These are phyloP conservation scores for Lithobates sylvaticus DNA, from an alignment of 2,797 vertebrate genomes.

Conservation along the genomic window DNA sequence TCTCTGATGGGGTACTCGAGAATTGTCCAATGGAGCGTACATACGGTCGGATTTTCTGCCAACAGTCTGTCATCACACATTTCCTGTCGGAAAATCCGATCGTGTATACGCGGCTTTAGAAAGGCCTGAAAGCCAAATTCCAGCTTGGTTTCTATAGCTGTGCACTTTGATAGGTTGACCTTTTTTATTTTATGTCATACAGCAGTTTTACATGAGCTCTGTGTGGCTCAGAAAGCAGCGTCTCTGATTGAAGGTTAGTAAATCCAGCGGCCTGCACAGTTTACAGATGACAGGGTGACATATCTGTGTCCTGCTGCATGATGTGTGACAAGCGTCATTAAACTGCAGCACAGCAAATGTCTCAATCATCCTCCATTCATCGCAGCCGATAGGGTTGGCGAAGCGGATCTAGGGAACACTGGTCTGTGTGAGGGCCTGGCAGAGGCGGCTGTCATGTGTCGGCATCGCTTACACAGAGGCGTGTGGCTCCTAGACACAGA, in stretches of 20 bases:
- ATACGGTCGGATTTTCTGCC: too few species aligned
- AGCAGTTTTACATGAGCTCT: not conserved
- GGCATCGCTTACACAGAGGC: not conserved
- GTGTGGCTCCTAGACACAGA: fast-evolving
- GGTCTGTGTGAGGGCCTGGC: not conserved
- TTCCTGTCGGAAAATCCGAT: too few species aligned
- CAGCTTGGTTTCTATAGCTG: not conserved
- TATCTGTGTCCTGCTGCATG: slow-evolving; percentile 39
- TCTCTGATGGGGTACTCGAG: too few species aligned
- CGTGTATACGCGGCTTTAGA: too few species aligned
- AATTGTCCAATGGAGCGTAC: too few species aligned
- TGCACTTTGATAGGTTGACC: too few species aligned
- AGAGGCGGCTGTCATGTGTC: not conserved
- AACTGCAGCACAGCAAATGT: slow-evolving; percentile 23
- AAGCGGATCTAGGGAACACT: slow-evolving; percentile 24
- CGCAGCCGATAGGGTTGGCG: not conserved
- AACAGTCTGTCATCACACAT: too few species aligned
- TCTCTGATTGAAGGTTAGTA: not conserved
- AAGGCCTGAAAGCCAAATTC: not conserved
- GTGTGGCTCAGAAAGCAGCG: not conserved
- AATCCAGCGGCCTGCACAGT: not conserved
- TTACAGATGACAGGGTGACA: slow-evolving; percentile 50
- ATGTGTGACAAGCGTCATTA: slow-evolving; percentile 48
- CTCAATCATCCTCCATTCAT: slow-evolving; percentile 54
- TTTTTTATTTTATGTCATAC: not conserved